Conservation (phyloP, 2,113 vertebrate genomes). For the Upupa epops region DNA sequence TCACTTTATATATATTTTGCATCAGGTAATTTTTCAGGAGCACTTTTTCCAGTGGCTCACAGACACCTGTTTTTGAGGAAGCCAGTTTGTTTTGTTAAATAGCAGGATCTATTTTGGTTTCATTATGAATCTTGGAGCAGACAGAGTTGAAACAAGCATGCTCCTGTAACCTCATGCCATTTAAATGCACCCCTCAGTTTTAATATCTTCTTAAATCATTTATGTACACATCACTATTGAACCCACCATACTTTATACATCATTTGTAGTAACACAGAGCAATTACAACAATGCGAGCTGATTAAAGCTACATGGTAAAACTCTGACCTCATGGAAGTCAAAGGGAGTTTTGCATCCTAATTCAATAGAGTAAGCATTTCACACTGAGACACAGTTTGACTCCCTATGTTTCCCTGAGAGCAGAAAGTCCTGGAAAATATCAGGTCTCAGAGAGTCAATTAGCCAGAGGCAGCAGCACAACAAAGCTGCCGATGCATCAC, state of each 20-base stretch:
- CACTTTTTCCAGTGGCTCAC: not conserved
- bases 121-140: not conserved
- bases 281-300: not conserved
- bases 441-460: conserved; percentile 33
- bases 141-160: conserved; percentile 1
- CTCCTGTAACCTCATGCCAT: not conserved
- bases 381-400: not conserved
- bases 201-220: conserved; percentile 42
- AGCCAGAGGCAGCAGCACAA: not conserved
- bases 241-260: conserved; percentile 20
- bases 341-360: conserved; percentile 19
- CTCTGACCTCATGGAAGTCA: conserved; percentile 6
- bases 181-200: conserved; percentile 8
- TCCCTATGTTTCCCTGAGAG: not conserved
- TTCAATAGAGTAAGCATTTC: conserved; percentile 28
- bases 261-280: not conserved
- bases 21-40: not conserved
- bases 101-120: not conserved
- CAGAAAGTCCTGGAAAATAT: conserved; percentile 38
- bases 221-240: not conserved
- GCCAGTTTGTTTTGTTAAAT: not conserved
- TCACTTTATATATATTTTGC: not conserved
- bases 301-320: conserved; percentile 56
- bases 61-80: not conserved
- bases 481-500: fast-evolving